A percentile compares a stretch with the other conserved stretches of the same genome.
phyloP scores from a whole-genome alignment of 2,113 vertebrate species.

The Peromyscus maniculatus region DNA sequence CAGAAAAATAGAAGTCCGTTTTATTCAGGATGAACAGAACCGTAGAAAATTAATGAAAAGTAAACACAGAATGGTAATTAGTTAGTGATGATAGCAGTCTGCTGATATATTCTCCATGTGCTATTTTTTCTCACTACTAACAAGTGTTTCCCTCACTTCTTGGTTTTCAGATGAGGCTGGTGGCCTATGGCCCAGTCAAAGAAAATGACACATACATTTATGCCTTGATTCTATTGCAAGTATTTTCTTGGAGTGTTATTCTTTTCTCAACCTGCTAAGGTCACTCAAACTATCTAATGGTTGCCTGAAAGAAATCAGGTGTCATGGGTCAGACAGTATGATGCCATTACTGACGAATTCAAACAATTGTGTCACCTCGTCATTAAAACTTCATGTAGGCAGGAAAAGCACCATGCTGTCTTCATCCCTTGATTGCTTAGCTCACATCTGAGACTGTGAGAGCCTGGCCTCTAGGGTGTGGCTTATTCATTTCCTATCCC shows the following conservation, averaged over 20 bases:
- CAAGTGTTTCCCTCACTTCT: neutral
- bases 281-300: neutral
- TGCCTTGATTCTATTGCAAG: neutral
- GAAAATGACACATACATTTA: neutral
- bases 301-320: neutral
- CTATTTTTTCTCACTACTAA: neutral
- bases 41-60: constrained; percentile 48
- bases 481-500: neutral
- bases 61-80: constrained; percentile 43
- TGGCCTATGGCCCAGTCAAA: neutral
- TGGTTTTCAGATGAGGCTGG: neutral
- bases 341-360: neutral
- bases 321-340: neutral
- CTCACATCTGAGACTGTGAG: neutral
- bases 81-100: neutral
- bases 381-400: too few species aligned
- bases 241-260: neutral
- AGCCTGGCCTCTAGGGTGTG: neutral
- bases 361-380: neutral
- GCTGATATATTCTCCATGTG: neutral
- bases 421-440: neutral
- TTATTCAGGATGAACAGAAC: constrained; percentile 54
- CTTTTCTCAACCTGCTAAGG: neutral
- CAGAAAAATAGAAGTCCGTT: neutral
- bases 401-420: neutral